These are phyloP conservation scores for Cyclophora albipunctata DNA, from an alignment of 2,888 invertebrate genomes.

Conservation along the genomic window DNA sequence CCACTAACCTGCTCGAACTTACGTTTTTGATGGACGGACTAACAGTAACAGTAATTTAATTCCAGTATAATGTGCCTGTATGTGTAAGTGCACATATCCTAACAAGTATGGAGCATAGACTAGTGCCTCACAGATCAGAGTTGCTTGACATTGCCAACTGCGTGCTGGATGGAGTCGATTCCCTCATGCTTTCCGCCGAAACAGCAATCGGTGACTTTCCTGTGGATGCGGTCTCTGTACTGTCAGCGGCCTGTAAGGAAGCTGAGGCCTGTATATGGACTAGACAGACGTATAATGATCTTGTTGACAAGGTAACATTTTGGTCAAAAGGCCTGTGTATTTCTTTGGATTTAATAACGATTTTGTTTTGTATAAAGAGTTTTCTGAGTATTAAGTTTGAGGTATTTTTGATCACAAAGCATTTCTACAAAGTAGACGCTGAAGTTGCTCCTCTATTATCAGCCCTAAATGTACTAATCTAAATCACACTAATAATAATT, in stretches of 20 bases:
- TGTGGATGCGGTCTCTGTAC: conserved; percentile 54
- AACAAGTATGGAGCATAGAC: conserved; percentile 48
- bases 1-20: too few relatives aligned
- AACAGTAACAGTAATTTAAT: neutral
- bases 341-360: too few relatives aligned
- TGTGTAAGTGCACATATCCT: conserved; percentile 49
- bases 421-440: too few relatives aligned
- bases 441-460: too few relatives aligned
- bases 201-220: conserved; percentile 80
- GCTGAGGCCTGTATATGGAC: conserved; percentile 82
- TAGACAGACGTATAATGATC: conserved; percentile 54
- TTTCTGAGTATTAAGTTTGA: too few relatives aligned
- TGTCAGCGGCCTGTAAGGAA: conserved; percentile 76
- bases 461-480: too few relatives aligned
- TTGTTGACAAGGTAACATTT: conserved; percentile 45
- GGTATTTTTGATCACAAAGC: too few relatives aligned
- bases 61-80: conserved; percentile 52
- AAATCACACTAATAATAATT: too few relatives aligned
- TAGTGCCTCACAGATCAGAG: conserved; percentile 73
- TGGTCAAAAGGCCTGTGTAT: too few relatives aligned
- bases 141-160: conserved; percentile 82
- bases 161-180: conserved; percentile 83
- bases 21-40: too few relatives aligned
- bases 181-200: conserved; percentile 81
- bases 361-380: too few relatives aligned